Conservation (phyloP, 1,140 invertebrate genomes). For the Arctopsyche grandis region DNA sequence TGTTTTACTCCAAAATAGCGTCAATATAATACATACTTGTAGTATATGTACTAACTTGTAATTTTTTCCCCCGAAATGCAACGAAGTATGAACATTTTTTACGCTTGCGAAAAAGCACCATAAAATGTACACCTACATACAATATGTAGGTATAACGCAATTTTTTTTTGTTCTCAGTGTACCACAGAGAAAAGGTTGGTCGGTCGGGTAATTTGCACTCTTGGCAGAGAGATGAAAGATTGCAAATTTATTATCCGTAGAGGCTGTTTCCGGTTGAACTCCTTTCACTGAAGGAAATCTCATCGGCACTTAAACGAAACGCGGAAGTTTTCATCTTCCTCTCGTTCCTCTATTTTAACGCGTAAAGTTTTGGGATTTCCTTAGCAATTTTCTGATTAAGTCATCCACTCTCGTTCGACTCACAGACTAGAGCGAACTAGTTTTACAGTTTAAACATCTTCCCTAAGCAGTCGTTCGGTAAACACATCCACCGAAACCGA, state of each 20-base stretch:
- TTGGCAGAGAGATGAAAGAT: conserved; percentile 10
- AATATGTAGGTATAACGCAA: no score
- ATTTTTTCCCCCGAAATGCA: no score
- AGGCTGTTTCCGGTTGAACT: conserved; percentile 5
- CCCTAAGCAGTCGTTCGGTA: neutral
- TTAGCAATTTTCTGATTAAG: conserved; percentile 23
- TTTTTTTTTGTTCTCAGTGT: no score
- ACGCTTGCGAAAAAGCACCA: no score
- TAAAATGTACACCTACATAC: no score
- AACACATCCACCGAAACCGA: neutral
- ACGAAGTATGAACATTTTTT: no score
- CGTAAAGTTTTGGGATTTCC: conserved; percentile 11
- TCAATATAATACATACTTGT: no score
- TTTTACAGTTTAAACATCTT: neutral
- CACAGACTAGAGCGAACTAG: neutral
- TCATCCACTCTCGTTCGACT: neutral
- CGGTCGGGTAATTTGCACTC: conserved; percentile 13
- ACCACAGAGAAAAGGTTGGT: no score
- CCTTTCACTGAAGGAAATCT: neutral
- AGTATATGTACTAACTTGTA: no score
- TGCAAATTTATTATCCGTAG: conserved; percentile 31
- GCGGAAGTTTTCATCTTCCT: neutral
- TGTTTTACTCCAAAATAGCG: no score
- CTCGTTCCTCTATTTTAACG: conserved; percentile 19
- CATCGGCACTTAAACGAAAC: neutral